Conservation (phyloP, 92 coral and sea anemone species). For the Epizoanthus rinbou region DNA sequence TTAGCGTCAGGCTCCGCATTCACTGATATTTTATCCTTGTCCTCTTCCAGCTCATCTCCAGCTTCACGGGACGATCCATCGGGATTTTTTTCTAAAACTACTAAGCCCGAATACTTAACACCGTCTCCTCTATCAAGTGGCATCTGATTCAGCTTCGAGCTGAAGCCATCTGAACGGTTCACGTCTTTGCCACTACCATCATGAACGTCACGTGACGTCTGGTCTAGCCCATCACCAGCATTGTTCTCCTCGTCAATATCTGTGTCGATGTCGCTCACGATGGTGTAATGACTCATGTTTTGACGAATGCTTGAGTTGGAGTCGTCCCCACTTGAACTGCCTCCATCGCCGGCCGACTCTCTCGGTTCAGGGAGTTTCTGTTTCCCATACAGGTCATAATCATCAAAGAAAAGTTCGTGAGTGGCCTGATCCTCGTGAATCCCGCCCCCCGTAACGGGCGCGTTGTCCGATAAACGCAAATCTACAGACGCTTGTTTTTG, state of each 20-base stretch:
- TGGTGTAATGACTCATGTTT: constrained; percentile 40
- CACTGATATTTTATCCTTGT: background rate
- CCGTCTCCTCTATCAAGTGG: background rate
- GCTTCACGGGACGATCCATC: background rate
- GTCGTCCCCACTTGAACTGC: constrained; percentile 17
- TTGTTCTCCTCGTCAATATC: constrained; percentile 4
- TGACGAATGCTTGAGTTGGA: constrained; percentile 32
- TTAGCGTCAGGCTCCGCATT: background rate
- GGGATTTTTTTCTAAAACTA: background rate
- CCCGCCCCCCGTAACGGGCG: background rate
- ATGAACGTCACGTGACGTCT: background rate
- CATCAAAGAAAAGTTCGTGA: constrained; percentile 66
- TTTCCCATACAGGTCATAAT: constrained; percentile 69
- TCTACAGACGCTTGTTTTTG: background rate
- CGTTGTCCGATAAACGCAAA: background rate
- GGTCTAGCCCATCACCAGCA: constrained; percentile 13
- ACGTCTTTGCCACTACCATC: background rate
- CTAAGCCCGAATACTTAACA: background rate
- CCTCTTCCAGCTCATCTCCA: background rate
- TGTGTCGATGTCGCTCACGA: constrained; percentile 25
- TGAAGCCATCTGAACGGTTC: background rate
- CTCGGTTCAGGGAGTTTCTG: constrained; percentile 12
- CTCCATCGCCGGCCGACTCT: constrained; percentile 31
- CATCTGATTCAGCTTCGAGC: background rate
- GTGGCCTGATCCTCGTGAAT: constrained; percentile 31